Conservation (phyloP, 2,797 vertebrate species). For the Oreonectes daqikongensis region DNA sequence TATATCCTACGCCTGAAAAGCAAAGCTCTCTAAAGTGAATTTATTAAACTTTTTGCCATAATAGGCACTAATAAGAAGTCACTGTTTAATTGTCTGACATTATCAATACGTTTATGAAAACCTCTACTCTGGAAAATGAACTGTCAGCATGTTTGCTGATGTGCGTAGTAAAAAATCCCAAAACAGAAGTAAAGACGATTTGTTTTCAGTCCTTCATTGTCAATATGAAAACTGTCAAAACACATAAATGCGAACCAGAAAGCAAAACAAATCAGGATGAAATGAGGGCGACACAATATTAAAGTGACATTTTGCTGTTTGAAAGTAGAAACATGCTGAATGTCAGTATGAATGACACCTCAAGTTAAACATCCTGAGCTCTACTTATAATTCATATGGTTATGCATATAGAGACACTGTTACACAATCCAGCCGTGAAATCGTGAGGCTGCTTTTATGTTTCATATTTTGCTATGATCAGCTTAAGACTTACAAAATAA, state of each 20-base stretch:
- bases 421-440: slow-evolving; percentile 10
- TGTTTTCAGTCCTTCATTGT: slow-evolving; percentile 39
- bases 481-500: background rate
- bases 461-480: background rate
- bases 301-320: slow-evolving; percentile 17
- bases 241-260: slow-evolving; percentile 22
- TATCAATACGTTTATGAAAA: slow-evolving; percentile 49
- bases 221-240: slow-evolving; percentile 44
- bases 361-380: background rate
- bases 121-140: slow-evolving; percentile 45
- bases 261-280: slow-evolving; percentile 26
- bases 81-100: slow-evolving; percentile 44
- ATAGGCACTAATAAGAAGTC: slow-evolving; percentile 30
- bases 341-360: slow-evolving; percentile 9
- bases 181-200: slow-evolving; percentile 48
- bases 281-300: slow-evolving; percentile 9
- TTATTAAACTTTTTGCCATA: slow-evolving; percentile 15
- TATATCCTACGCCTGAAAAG: background rate
- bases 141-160: slow-evolving; percentile 47
- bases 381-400: background rate
- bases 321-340: background rate
- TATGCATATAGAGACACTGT: background rate
- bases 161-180: slow-evolving; percentile 44
- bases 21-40: too few relatives aligned
- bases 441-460: background rate